These are phyloP conservation scores for Condylostylus longicornis DNA, from an alignment of 1,140 invertebrate genomes.

Conservation along the genomic window DNA sequence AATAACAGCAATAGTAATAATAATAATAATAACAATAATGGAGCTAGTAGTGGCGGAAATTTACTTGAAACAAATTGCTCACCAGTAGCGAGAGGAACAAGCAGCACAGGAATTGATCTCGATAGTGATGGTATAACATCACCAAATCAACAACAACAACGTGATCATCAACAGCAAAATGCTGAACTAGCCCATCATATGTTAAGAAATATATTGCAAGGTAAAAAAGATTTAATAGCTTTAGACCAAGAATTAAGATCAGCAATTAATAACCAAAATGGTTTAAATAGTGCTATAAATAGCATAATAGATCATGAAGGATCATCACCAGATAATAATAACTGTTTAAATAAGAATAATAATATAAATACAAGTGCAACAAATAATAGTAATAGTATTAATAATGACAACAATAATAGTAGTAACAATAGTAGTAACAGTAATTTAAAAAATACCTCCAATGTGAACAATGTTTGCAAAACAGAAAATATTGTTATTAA, in stretches of 20 bases:
- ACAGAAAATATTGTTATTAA: too few relatives aligned
- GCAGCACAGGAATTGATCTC: conserved; percentile 10
- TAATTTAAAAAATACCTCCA: too few relatives aligned
- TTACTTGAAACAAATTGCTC: conserved; percentile 10
- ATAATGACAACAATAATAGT: conserved; percentile 26
- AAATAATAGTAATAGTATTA: conserved; percentile 32
- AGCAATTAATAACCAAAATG: conserved; percentile 26
- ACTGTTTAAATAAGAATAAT: conserved; percentile 34
- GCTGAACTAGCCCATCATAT: conserved; percentile 65
- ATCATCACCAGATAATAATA: conserved; percentile 36
- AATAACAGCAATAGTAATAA: neutral
- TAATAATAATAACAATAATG: conserved; percentile 5
- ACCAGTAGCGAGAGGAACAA: conserved; percentile 17
- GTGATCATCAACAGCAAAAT: conserved; percentile 35
- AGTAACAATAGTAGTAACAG: conserved; percentile 13
- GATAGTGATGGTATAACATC: conserved; percentile 21
- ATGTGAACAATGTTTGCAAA: too few relatives aligned
- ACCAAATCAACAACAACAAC: conserved; percentile 20
- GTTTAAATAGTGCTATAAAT: too few relatives aligned
- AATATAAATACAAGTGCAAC: conserved; percentile 29
- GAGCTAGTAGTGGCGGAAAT: conserved; percentile 8
- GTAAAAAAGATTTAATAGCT: conserved; percentile 57
- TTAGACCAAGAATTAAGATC: conserved; percentile 43
- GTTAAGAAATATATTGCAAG: conserved; percentile 67
- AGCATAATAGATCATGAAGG: too few relatives aligned